phyloP scores from a whole-genome alignment of 2,888 invertebrate genomes.

The Trisateles emortualis region DNA sequence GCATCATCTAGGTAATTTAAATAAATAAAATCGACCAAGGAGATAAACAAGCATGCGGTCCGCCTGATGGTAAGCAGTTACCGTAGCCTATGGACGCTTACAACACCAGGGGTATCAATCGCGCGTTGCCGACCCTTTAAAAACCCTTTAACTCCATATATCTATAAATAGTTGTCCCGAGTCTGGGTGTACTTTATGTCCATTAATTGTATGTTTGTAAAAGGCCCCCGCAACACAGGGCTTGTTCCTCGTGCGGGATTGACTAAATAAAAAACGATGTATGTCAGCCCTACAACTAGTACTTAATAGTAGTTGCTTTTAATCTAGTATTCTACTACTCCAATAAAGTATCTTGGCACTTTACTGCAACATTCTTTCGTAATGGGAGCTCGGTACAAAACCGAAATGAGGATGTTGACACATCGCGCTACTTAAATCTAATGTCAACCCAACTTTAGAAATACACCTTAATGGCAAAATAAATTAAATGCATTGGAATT shows the following conservation, averaged over 20 bases:
- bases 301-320: neutral
- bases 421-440: neutral
- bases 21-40: neutral
- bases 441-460: slow-evolving; percentile 5
- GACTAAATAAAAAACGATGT: too few species aligned
- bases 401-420: slow-evolving; percentile 22
- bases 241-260: too few species aligned
- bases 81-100: too few species aligned
- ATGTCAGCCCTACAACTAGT: slow-evolving; percentile 9
- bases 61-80: too few species aligned
- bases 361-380: slow-evolving; percentile 32
- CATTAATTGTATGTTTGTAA: too few species aligned
- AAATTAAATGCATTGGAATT: slow-evolving; percentile 1
- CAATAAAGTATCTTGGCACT: slow-evolving; percentile 23
- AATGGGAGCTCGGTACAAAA: slow-evolving; percentile 8
- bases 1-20: neutral
- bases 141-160: too few species aligned
- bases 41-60: too few species aligned
- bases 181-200: too few species aligned
- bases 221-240: too few species aligned
- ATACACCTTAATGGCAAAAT: neutral
- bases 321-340: neutral
- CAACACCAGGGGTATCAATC: too few species aligned
- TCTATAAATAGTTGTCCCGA: too few species aligned
- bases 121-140: too few species aligned